Evolutionary conservation across 1,140 invertebrate species (phyloP).

Genomic region (Bombus pascuorum): DNA sequence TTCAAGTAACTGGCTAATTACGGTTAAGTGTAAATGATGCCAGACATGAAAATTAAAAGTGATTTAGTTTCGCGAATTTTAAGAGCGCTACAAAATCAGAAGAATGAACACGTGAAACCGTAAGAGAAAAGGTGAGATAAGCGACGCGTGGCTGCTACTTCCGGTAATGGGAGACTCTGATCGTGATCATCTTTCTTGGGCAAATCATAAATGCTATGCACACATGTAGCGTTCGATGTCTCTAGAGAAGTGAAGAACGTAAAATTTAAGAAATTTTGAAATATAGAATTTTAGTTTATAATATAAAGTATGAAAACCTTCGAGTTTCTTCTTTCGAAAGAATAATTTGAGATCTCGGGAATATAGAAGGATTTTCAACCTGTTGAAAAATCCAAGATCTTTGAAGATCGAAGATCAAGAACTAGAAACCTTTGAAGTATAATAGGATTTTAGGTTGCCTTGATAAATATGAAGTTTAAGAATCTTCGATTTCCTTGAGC

Average conservation of each 20-base stretch:
- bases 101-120: background rate
- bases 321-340: no score
- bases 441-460: background rate
- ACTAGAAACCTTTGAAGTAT: no score
- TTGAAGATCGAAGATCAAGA: no score
- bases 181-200: background rate
- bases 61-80: background rate
- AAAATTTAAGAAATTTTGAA: background rate
- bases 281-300: background rate
- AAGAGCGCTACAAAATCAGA: background rate
- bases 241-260: background rate
- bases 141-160: slow-evolving; percentile 4
- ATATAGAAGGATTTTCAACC: no score
- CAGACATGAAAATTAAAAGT: background rate
- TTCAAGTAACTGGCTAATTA: background rate
- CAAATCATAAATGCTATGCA: background rate
- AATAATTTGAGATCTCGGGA: no score
- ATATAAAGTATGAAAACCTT: no score
- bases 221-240: no score
- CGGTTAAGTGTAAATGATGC: background rate
- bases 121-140: background rate
- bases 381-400: no score
- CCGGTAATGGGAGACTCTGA: background rate
- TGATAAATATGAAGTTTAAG: background rate
- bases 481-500: background rate